Conservation (phyloP, 2,113 vertebrate genomes). For the Cariama cristata region DNA sequence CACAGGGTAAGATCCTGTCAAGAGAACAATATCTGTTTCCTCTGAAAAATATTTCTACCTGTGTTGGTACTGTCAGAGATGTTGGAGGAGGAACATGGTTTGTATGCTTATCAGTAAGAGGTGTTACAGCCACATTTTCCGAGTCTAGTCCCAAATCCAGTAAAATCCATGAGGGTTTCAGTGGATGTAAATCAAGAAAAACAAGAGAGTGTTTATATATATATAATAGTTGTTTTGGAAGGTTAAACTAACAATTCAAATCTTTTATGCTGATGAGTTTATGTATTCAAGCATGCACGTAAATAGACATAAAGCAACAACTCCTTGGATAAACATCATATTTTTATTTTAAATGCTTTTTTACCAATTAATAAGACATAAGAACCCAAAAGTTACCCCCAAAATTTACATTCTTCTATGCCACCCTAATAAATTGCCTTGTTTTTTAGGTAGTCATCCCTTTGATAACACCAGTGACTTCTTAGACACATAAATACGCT, state of each 20-base stretch:
- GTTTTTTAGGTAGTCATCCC: background rate
- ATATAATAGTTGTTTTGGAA: background rate
- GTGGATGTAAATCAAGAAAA: background rate
- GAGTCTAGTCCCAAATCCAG: background rate
- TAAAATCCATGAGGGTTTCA: background rate
- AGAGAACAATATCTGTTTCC: background rate
- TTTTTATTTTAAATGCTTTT: background rate
- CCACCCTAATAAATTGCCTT: background rate
- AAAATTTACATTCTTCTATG: background rate
- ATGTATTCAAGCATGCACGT: background rate
- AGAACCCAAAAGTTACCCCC: background rate
- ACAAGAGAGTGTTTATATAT: background rate
- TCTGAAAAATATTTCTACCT: background rate
- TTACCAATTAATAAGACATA: background rate
- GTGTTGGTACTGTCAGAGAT: background rate
- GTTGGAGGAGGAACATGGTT: background rate
- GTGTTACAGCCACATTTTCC: background rate
- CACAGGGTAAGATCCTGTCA: background rate
- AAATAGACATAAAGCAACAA: background rate
- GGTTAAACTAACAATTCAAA: background rate
- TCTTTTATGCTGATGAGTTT: background rate
- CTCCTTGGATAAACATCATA: background rate
- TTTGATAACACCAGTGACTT: background rate
- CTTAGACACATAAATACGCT: background rate
- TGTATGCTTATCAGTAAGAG: background rate